Evolutionary conservation across 2,113 vertebrate genomes (phyloP).

Genomic region (Peromyscus polionotus): DNA sequence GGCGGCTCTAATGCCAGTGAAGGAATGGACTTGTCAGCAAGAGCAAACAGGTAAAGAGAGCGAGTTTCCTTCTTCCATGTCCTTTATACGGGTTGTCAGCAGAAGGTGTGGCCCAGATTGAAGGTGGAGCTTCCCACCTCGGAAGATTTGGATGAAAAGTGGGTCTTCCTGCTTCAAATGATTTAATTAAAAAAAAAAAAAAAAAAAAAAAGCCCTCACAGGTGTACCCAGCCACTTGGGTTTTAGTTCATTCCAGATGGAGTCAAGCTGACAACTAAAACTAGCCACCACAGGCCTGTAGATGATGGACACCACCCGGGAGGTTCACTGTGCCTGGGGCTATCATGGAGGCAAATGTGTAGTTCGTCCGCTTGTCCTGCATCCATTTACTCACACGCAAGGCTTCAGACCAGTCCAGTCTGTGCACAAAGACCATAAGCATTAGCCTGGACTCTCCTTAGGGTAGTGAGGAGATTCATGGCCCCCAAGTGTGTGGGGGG

Average conservation of each 20-base stretch:
- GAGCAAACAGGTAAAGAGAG: background rate
- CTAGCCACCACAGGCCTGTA: background rate
- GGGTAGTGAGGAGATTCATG: no score
- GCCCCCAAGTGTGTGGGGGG: no score
- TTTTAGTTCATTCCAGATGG: background rate
- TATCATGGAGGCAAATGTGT: background rate
- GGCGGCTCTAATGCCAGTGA: background rate
- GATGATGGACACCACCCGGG: fast-evolving
- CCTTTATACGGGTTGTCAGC: background rate
- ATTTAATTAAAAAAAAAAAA: background rate
- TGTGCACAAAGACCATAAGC: background rate
- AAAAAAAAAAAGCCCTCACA: background rate
- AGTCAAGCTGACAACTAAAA: background rate
- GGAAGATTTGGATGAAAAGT: background rate
- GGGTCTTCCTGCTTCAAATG: background rate
- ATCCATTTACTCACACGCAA: background rate
- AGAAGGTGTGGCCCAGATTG: background rate
- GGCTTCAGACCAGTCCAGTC: background rate
- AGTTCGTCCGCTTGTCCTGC: background rate
- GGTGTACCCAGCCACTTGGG: background rate
- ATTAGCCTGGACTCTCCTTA: background rate
- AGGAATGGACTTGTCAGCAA: background rate
- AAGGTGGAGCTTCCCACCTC: background rate
- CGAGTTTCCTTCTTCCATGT: background rate
- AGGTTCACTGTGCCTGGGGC: background rate